A percentile compares a stretch with the other conserved stretches of the same genome.
These are phyloP conservation scores for Acanthisitta chloris DNA, from an alignment of 2,113 vertebrate species.

Conservation along the genomic window DNA sequence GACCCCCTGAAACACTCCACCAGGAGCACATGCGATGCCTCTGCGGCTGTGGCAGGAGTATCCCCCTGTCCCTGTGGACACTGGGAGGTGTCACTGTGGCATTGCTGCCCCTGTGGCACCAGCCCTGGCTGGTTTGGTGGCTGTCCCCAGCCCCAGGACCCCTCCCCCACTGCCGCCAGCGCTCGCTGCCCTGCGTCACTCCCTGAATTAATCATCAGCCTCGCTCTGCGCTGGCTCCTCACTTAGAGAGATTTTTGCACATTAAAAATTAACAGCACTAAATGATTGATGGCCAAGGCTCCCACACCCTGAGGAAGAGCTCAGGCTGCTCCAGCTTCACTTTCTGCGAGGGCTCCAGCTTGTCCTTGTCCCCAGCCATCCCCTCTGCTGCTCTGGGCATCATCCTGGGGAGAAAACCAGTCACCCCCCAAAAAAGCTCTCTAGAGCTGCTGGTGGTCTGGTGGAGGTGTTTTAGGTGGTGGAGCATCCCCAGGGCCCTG, in stretches of 20 bases:
- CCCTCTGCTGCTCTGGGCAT: not conserved
- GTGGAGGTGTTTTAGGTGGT: not conserved
- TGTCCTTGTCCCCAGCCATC: not conserved
- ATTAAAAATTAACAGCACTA: conserved; percentile 58
- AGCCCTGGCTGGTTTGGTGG: fast-evolving
- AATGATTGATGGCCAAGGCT: conserved; percentile 25
- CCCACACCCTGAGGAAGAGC: not conserved
- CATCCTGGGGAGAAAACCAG: not conserved
- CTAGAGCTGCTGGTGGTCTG: not conserved
- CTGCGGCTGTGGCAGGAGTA: not conserved
- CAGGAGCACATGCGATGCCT: not conserved
- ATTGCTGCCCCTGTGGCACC: not conserved
- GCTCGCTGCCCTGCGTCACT: not conserved
- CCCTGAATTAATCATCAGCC: conserved; percentile 53
- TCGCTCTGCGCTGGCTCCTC: not conserved
- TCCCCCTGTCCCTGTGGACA: not conserved
- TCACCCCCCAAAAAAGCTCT: not conserved
- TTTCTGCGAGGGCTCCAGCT: not conserved
- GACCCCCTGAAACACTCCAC: not conserved
- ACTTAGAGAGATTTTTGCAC: not conserved
- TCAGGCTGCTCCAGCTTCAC: not conserved
- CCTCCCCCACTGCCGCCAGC: fast-evolving
- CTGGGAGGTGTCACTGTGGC: fast-evolving
- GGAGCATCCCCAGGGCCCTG: not conserved
- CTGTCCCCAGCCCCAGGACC: not conserved